Evolutionary conservation across 1,140 invertebrate genomes (phyloP), one percentile per base, ranked within the genome.

Genomic region (Leptinotarsa undecemlineata): DNA sequence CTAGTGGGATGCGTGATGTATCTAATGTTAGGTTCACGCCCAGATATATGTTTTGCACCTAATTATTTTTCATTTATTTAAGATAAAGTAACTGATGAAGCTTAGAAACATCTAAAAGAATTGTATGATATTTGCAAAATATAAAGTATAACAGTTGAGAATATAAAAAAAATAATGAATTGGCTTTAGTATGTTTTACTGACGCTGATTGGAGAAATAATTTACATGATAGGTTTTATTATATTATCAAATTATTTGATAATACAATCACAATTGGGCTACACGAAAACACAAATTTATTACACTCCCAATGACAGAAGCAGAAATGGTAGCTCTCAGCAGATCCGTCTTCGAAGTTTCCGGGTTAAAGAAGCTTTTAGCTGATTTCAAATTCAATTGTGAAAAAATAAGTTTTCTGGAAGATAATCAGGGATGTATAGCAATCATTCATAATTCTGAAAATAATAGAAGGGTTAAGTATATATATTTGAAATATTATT

Each of bases 231-330:
- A 4, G 57, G 15, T 17, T 26, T 26, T 1, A 26, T 5, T 6
- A 13, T 1, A 26, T 5, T 6, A 13, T 60, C 19, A 17, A 60
- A 1, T 15, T 17, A 17, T 60, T 60, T 60, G 57, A 11, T 19
- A 13, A 60, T 60, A 60, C 83, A 23, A 71, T 87, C 21, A 71
- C 21, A 71, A 80, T 15, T 87, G 85, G 86, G 76, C 67, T 26
- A 83, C 74, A 62, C 79, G 81, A 61, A 83, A 81, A 76, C 86
- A 88, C 77, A 70, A 73, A 11, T 82, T 48, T 67, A 75, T 81
- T 47, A 79, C 82, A 19, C 69, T 82, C 11, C 84, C 82, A 5
- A 85, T 85, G 17, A 86, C 83, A 11, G 86, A 88, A 77, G 82
- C 86, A n/a, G 86, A 88, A 72, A 83, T 79, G 78, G 60, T 85